These are phyloP conservation scores for Monarcha castaneiventris DNA, from an alignment of 2,113 vertebrate genomes.

Conservation along the genomic window DNA sequence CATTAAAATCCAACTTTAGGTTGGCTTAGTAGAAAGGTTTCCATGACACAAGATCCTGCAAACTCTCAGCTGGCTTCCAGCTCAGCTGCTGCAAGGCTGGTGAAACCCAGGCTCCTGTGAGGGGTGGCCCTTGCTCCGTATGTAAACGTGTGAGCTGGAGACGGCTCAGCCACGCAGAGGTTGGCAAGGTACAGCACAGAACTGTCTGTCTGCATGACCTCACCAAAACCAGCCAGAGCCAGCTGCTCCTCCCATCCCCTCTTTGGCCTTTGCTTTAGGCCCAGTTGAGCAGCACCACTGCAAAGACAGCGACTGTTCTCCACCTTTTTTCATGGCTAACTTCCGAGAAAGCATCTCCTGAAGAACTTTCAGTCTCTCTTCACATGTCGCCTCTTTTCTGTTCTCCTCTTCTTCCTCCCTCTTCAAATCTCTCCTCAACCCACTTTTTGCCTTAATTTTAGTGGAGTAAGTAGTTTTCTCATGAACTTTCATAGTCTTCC, in stretches of 20 bases:
- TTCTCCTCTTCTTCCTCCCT: conserved; percentile 54
- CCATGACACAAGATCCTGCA: neutral
- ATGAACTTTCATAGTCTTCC: conserved; percentile 73
- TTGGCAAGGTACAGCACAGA: neutral
- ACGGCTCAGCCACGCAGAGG: neutral
- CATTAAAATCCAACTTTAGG: neutral
- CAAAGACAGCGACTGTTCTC: neutral
- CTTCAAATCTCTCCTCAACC: conserved; percentile 67
- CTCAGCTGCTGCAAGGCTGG: neutral
- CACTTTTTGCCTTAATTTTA: conserved; percentile 54
- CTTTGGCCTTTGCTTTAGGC: neutral
- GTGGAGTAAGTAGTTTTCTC: conserved; percentile 76
- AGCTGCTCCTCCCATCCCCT: neutral
- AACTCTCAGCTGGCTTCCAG: neutral
- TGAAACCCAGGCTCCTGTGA: neutral
- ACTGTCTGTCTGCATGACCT: neutral
- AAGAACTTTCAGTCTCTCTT: conserved; percentile 26
- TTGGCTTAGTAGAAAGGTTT: neutral
- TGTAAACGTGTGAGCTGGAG: neutral
- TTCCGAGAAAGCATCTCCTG: conserved; percentile 59
- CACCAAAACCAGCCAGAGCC: neutral
- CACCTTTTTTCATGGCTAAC: conserved; percentile 74
- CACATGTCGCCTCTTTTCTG: neutral
- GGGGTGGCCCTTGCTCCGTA: neutral
- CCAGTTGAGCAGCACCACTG: neutral